Base-by-base conservation (phyloP, 2,797 vertebrate species). In the Meda fulgida region DNA sequence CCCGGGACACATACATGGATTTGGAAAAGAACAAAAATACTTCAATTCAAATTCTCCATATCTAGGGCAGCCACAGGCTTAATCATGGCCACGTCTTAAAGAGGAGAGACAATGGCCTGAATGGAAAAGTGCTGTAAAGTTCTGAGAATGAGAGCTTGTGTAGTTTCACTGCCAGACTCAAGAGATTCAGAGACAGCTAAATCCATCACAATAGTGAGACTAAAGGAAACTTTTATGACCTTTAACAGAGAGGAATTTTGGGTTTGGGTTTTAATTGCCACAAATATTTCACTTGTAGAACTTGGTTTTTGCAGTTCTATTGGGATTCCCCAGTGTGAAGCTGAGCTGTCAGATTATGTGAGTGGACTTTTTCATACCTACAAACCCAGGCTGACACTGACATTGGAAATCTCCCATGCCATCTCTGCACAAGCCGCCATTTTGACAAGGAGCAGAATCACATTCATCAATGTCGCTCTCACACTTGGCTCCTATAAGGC, bases 381-480 rank as follows among this genome's bases (percentile, higher is more conserved):
- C 88, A 90, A 96, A 99, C 66, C 98, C 98, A 43, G 93, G 90
- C 26, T 95, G 95, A 91, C 98, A 99, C 87, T 97, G 95, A 91
- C 98, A 99, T 90, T 94, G 85, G 88, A 97, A 99, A 77, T 93
- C 93, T 85, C 95, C 97, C 89, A 96, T 92, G 9, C 91, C 95
- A 83, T 99, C 98, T 89, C 92, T 95, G 89, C 98, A 99, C 53
- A 95, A 85, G 53, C 96, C 98, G 65, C 92, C 95, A 81, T 99
- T 97, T 90, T 95, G 95, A 90, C 98, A 99, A 0, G 98, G 98
- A 86, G 93, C 90, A 0, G 97, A 97, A 87, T 95, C 96, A 88
- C 98, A 99, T 85, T 99, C 98, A 78, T 99, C 95, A 58, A 99
- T 93, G 92, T 99, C 96, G 40, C 93, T 93, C 93, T 99, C 98